Conservation (phyloP, 2,797 vertebrate genomes). For the Labeo calbasu region DNA sequence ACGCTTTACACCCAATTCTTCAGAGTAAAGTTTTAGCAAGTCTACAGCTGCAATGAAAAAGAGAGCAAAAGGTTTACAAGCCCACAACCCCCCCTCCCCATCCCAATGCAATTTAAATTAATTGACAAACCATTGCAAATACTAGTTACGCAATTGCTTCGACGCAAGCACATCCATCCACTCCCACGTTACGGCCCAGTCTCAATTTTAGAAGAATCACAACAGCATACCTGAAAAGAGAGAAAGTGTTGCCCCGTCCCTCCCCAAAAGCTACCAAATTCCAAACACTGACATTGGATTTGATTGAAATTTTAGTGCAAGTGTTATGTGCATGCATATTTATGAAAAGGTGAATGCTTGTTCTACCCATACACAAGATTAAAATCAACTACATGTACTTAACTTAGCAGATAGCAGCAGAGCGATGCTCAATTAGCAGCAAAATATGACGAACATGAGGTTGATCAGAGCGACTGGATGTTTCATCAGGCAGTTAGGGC, state of each 20-base stretch:
- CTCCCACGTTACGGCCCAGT: constrained; percentile 65
- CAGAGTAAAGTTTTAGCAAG: constrained; percentile 13
- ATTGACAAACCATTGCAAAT: neutral
- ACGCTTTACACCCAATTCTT: constrained; percentile 36
- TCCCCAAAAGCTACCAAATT: constrained; percentile 60
- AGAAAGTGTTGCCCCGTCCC: constrained; percentile 69
- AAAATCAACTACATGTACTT: constrained; percentile 79
- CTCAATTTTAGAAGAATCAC: constrained; percentile 66
- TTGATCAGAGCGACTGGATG: constrained; percentile 79
- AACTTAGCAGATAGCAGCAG: constrained; percentile 81
- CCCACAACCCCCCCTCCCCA: constrained; percentile 45
- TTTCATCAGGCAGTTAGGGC: constrained; percentile 77
- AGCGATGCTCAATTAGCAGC: constrained; percentile 78
- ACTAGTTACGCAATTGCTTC: constrained; percentile 6
- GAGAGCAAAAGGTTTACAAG: constrained; percentile 70
- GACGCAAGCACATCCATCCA: constrained; percentile 62
- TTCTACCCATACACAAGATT: constrained; percentile 73
- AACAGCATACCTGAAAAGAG: constrained; percentile 78
- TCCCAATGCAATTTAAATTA: constrained; percentile 24
- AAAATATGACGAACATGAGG: constrained; percentile 77
- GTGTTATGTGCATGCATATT: constrained; percentile 78
- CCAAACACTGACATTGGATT: constrained; percentile 32
- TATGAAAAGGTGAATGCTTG: constrained; percentile 65
- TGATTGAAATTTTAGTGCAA: constrained; percentile 71
- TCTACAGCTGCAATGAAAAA: constrained; percentile 71